These are phyloP conservation scores for Pristionchus exspectatus DNA, from an alignment of 2,888 invertebrate species.

Conservation along the genomic window DNA sequence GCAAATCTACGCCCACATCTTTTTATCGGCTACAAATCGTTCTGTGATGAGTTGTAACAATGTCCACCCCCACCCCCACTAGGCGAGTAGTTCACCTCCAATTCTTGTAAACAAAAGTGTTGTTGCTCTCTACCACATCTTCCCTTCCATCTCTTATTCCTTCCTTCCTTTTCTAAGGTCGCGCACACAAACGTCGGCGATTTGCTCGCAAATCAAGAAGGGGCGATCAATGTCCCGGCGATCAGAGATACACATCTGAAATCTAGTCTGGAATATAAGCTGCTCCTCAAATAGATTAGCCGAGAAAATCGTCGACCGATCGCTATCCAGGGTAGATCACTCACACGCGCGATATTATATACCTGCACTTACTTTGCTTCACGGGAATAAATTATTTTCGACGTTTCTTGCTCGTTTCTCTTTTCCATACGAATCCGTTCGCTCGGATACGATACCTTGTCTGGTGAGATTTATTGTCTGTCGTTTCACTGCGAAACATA, in stretches of 20 bases:
- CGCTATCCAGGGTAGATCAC: background rate
- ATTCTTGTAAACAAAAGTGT: conserved; percentile 2
- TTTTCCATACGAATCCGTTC: background rate
- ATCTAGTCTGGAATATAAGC: background rate
- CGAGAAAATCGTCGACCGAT: background rate
- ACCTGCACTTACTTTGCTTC: too few species aligned
- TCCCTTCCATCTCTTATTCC: background rate
- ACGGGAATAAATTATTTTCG: conserved; percentile 45
- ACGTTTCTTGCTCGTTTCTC: background rate
- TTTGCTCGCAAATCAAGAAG: background rate
- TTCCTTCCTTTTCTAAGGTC: conserved; percentile 7
- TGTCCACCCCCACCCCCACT: background rate
- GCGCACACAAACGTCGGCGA: background rate
- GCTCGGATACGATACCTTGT: conserved; percentile 12
- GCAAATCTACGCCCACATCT: background rate
- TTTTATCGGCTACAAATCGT: conserved; percentile 11
- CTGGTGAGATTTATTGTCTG: background rate
- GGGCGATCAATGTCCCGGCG: background rate
- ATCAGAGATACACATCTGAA: too few species aligned
- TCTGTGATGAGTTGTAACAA: background rate
- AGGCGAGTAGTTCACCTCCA: background rate
- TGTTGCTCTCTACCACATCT: background rate
- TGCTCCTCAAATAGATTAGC: background rate
- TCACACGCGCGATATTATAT: background rate
- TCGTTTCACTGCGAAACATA: background rate